These are phyloP conservation scores for Lasioglossum malachurum DNA, from an alignment of 2,888 invertebrate genomes.

Conservation along the genomic window DNA sequence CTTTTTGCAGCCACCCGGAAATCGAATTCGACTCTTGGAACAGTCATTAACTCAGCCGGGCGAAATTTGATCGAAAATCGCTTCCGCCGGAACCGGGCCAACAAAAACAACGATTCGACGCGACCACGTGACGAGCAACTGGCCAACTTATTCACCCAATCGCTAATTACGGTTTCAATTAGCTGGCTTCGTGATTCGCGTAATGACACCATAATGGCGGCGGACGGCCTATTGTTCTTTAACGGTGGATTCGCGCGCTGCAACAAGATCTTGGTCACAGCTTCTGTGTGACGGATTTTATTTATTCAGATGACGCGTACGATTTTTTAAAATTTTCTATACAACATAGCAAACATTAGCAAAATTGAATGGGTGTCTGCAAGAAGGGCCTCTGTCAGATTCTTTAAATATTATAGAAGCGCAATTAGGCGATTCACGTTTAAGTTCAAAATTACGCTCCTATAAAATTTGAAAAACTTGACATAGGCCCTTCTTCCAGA, in stretches of 20 bases:
- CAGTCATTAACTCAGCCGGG: neutral
- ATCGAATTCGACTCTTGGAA: conserved; percentile 3
- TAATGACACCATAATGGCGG: conserved; percentile 9
- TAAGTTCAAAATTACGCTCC: no score
- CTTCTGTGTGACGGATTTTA: no score
- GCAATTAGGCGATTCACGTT: no score
- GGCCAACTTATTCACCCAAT: conserved; percentile 14
- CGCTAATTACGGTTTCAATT: conserved; percentile 32
- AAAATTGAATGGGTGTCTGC: no score
- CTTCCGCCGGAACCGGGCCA: neutral
- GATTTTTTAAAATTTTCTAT: no score
- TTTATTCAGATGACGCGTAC: no score
- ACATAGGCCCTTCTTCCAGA: no score
- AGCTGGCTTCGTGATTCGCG: neutral
- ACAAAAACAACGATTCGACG: conserved; percentile 2
- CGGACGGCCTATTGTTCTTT: neutral
- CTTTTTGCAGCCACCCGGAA: neutral
- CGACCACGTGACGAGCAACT: neutral
- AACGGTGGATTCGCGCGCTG: no score
- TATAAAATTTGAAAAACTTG: no score
- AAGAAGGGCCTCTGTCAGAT: no score
- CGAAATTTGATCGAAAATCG: conserved; percentile 1
- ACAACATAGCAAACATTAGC: no score
- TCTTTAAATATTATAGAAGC: no score
- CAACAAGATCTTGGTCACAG: neutral